Evolutionary conservation across 2,888 invertebrate species (phyloP).

Genomic region (Tetheella fluctuosa): DNA sequence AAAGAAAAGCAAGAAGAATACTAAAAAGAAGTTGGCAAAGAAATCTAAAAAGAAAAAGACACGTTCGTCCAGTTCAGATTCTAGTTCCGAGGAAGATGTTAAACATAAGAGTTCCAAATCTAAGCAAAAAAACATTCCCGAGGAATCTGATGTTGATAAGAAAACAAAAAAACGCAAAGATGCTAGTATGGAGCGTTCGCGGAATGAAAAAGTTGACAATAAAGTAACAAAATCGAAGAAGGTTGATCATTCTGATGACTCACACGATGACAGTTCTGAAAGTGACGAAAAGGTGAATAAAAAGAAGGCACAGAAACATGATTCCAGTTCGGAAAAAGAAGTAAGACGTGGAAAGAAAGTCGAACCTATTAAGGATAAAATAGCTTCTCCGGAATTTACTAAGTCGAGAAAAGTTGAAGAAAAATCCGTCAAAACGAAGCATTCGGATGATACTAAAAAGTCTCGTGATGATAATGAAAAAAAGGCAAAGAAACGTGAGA

Average conservation of each 20-base stretch:
- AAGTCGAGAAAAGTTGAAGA: conserved; percentile 73
- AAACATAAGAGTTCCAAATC: conserved; percentile 75
- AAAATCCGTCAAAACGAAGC: conserved; percentile 74
- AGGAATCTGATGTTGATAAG: conserved; percentile 75
- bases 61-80: conserved; percentile 79
- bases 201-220: conserved; percentile 64
- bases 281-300: conserved; percentile 82
- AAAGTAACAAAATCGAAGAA: conserved; percentile 71
- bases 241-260: conserved; percentile 71
- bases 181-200: conserved; percentile 61
- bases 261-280: conserved; percentile 73
- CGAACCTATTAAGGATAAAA: conserved; percentile 67
- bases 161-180: conserved; percentile 76
- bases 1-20: conserved; percentile 77
- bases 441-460: conserved; percentile 82
- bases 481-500: conserved; percentile 85
- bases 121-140: conserved; percentile 79
- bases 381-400: conserved; percentile 64
- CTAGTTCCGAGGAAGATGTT: conserved; percentile 80
- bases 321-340: conserved; percentile 77
- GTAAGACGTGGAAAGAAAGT: conserved; percentile 66
- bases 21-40: conserved; percentile 76
- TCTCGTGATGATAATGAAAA: conserved; percentile 85
- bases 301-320: conserved; percentile 77
- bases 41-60: conserved; percentile 76